Base-by-base conservation (phyloP, 2,888 invertebrate genomes). In the Chloroclystis v-ata region DNA sequence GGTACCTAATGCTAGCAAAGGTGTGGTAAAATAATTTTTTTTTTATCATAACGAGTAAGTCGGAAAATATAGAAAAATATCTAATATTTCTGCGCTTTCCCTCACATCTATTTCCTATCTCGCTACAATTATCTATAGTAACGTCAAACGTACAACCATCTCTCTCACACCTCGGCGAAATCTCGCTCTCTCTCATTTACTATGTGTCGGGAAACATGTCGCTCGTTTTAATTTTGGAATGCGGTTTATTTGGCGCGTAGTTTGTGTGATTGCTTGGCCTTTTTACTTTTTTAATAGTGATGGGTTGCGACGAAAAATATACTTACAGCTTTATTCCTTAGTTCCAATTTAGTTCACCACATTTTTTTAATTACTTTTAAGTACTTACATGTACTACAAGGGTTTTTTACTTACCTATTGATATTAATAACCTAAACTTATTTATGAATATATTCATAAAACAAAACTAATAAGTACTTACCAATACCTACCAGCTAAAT, bases 191-290 rank as follows among this genome's bases (percentile, higher is more conserved):
- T 43, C 51, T 47, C 57, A 37, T 75, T 74, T 63, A 65, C 66
- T 63, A 68, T 69, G 71, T 63, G 69, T 67, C 59, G 52, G 61
- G 65, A 60, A 71, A 70, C 75, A 78, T 76, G 75, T 77, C 72
- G 78, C 75, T 75, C 70, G 78, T 82, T 84, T 85, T 83, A 82
- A 82, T 84, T 83, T 83, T 77, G 75, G 82, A 83, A 83, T 81
- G 83, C 71, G 78, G 80, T 80, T 79, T 80, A 76, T 76, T 70
- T 70, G 72, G 76, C 79, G 78, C 72, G 72, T 69, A 69, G 77
- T 74, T 67, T 69, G 72, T 71, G 69, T 72, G 72, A 78, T 54
- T 75, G 59, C 72, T 69, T 67, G 63, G 58, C 53, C 52, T 57
- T 56, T 61, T 65, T 61, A 51, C 51, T 59, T 67, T 69, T 62